phyloP scores from a whole-genome alignment of 1,140 invertebrate genomes.

The Mycetomoellerius zeteki region DNA sequence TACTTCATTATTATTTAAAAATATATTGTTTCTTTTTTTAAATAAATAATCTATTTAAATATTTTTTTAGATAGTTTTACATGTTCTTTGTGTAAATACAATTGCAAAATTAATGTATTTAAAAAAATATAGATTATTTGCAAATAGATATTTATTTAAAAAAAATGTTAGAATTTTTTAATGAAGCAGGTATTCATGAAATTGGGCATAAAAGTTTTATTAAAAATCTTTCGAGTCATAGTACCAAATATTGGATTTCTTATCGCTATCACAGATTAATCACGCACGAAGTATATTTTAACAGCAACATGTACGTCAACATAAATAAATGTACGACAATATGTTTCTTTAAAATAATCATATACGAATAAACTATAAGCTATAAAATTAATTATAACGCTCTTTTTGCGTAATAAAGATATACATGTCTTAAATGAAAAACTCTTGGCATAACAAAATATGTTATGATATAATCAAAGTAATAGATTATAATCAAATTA shows the following conservation, averaged over 20 bases:
- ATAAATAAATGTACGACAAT: conserved; percentile 49
- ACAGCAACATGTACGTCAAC: conserved; percentile 48
- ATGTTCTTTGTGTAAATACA: not conserved
- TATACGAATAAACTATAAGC: conserved; percentile 51
- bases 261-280: conserved; percentile 75
- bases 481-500: conserved; percentile 21
- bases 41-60: conserved; percentile 11
- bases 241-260: conserved; percentile 54
- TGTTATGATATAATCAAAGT: too few relatives aligned
- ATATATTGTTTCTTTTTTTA: not conserved
- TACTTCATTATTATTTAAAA: not conserved
- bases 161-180: not conserved
- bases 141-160: not conserved
- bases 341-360: conserved; percentile 1
- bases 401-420: conserved; percentile 23
- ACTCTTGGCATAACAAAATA: conserved; percentile 1
- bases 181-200: not conserved
- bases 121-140: not conserved
- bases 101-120: not conserved
- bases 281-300: conserved; percentile 66
- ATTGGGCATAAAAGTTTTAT: conserved; percentile 18
- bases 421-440: conserved; percentile 19
- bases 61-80: not conserved
- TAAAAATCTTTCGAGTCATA: conserved; percentile 8
- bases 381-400: conserved; percentile 58